A percentile compares a stretch with the other conserved stretches of the same genome.
Evolutionary conservation across 2,113 vertebrate genomes (phyloP).

Genomic region (Paedocypris sp.): DNA sequence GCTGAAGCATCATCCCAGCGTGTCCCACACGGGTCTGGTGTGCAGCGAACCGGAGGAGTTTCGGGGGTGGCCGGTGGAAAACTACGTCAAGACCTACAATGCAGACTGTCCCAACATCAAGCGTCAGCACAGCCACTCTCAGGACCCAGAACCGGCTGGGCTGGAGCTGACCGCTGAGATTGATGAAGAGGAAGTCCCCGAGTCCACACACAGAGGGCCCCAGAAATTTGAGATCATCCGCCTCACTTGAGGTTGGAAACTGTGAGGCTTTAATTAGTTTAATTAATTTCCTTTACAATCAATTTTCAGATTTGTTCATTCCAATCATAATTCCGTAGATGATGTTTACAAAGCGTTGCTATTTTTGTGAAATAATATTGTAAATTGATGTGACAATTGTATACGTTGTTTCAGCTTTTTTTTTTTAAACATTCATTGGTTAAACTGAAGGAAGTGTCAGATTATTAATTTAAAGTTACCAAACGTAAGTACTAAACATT

Average conservation of each 20-base stretch:
- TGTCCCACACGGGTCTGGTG: conserved; percentile 73
- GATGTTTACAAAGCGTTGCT: not conserved
- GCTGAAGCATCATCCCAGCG: conserved; percentile 84
- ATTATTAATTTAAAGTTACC: no score
- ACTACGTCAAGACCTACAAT: conserved; percentile 89
- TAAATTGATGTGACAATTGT: not conserved
- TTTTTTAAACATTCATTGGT: not conserved
- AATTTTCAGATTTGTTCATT: not conserved
- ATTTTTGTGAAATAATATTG: not conserved
- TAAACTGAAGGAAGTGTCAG: not conserved
- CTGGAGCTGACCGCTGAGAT: conserved; percentile 64
- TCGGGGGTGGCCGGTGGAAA: conserved; percentile 81
- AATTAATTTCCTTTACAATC: not conserved
- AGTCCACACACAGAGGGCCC: conserved; percentile 37
- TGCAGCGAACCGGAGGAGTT: conserved; percentile 81
- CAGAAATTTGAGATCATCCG: conserved; percentile 55
- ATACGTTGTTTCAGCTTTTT: not conserved
- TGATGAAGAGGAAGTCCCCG: conserved; percentile 55
- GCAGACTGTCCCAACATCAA: conserved; percentile 88
- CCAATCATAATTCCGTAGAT: not conserved
- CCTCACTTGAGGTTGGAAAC: conserved; percentile 45
- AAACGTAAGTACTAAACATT: no score
- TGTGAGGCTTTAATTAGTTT: not conserved
- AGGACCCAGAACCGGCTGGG: conserved; percentile 51
- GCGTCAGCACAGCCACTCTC: conserved; percentile 51